These are phyloP conservation scores for Lutjanus campechanus DNA, from an alignment of 2,797 vertebrate species.

Conservation along the genomic window DNA sequence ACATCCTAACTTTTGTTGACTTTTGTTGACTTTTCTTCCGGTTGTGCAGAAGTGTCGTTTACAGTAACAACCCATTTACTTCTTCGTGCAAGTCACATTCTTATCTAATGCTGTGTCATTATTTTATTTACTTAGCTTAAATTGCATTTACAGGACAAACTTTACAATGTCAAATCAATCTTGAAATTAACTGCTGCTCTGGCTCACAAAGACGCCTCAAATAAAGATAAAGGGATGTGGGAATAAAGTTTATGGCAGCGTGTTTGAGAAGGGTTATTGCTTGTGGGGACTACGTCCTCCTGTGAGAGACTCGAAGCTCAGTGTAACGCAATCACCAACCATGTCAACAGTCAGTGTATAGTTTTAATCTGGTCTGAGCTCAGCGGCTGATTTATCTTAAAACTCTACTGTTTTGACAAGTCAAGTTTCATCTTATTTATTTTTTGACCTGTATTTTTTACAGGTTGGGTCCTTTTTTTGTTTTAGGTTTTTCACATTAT, in stretches of 20 bases:
- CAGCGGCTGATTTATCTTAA: neutral
- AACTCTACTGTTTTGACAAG: neutral
- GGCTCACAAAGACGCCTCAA: constrained; percentile 27
- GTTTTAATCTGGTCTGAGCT: neutral
- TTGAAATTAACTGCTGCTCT: constrained; percentile 31
- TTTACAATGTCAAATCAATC: constrained; percentile 43
- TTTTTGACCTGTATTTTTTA: neutral
- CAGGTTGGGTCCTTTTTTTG: no score
- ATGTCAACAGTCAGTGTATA: constrained; percentile 2
- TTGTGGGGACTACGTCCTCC: neutral
- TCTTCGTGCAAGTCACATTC: neutral
- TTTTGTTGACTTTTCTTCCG: neutral
- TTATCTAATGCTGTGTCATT: neutral
- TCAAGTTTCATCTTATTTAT: neutral
- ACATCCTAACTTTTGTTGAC: neutral
- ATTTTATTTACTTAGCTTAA: constrained; percentile 14
- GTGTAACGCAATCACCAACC: neutral
- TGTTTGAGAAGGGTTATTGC: constrained; percentile 36
- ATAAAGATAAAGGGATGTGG: constrained; percentile 27
- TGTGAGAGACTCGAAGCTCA: neutral
- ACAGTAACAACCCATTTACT: neutral
- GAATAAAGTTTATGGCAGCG: constrained; percentile 35
- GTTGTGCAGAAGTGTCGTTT: neutral
- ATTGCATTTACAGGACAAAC: constrained; percentile 36
- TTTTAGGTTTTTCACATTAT: no score